These are phyloP conservation scores for Ornithoptera alexandrae DNA, from an alignment of 2,888 invertebrate genomes.

Conservation along the genomic window DNA sequence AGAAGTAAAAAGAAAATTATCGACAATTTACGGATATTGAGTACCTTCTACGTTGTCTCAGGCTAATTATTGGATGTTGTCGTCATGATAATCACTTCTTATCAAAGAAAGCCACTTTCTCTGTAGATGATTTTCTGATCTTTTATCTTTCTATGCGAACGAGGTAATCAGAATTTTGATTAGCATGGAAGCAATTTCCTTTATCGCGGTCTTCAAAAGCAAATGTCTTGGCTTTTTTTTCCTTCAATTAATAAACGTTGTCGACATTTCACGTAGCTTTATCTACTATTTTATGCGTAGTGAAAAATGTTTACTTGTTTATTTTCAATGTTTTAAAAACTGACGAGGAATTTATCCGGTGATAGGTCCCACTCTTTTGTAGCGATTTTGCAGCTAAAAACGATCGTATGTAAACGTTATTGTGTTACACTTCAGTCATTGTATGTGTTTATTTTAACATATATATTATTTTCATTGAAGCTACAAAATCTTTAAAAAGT, in stretches of 20 bases:
- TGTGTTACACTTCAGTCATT: too few species aligned
- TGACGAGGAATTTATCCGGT: background rate
- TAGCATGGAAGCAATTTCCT: constrained; percentile 5
- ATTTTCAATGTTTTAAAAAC: background rate
- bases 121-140: background rate
- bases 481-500: too few species aligned
- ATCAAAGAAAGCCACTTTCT: background rate
- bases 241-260: background rate
- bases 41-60: too few species aligned
- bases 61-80: background rate
- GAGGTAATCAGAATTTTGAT: constrained; percentile 14
- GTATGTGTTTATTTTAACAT: too few species aligned
- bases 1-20: background rate
- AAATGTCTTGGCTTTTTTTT: background rate
- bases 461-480: too few species aligned
- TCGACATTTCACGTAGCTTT: background rate
- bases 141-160: constrained; percentile 10
- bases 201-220: background rate
- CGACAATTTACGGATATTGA: too few species aligned
- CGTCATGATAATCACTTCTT: background rate
- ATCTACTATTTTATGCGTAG: background rate
- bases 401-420: too few species aligned
- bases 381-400: too few species aligned
- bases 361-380: background rate
- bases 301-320: background rate